Evolutionary conservation across 2,888 invertebrate genomes (phyloP), one percentile per base, ranked within the genome.

Genomic region (Julus scanicus): DNA sequence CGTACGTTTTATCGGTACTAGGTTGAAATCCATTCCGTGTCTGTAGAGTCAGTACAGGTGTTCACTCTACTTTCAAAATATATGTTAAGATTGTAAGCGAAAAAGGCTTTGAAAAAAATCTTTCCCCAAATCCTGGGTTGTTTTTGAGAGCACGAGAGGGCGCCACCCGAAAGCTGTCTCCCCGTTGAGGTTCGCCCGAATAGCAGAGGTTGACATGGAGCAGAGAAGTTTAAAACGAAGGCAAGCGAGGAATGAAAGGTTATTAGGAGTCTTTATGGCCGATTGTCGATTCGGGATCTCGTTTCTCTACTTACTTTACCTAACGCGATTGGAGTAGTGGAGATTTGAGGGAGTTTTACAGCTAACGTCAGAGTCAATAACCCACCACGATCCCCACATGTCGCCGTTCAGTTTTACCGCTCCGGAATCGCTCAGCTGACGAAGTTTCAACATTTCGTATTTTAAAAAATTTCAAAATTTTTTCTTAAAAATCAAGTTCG

Each of bases 151-250:
- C 63, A 17, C 63, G n/a, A 63, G 63, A n/a, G 63, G 63, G 63
- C 63, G 63, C 63, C 63, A 63, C 63, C 63, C 0, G n/a, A 17
- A 63, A 20, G 63, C 63, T 17, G n/a, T 63, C 17, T 63, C n/a
- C 20, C n/a, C n/a, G 6, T 15, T 44, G n/a, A 20, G n/a, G 5
- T 63, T 63, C 5, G 63, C 15, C 11, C 6, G 11, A 53, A 15
- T 11, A 9, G 53, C 15, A 63, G 63, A 63, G 63, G 63, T 63
- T 63, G 63, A n/a, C n/a, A 63, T 63, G 63, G 63, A 63, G 63
- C 63, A 20, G n/a, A 63, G 63, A 63, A 63, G 63, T 63, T 63
- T 63, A 63, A 63, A 63, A 63, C 63, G 63, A 63, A 63, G 63
- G 63, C 63, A 63, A 17, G 63, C 63, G 63, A 63, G 63, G 63